A percentile compares a stretch with the other conserved stretches of the same genome.
Conservation (phyloP, 92 coral and sea anemone genomes). For the Heteractis magnifica region DNA sequence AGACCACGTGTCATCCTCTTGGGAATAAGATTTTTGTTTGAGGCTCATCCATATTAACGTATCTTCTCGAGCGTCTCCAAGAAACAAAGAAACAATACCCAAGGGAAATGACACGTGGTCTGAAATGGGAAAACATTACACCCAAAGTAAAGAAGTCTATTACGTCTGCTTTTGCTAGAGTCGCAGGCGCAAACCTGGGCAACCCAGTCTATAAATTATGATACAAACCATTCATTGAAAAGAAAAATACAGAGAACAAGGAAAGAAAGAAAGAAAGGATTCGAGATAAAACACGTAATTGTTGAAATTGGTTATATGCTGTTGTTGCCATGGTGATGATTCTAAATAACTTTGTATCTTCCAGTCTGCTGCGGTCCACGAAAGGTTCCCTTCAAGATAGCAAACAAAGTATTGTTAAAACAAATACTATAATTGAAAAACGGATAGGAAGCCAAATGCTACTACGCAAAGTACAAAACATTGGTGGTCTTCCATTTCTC, state of each 20-base stretch:
- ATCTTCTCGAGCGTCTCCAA: no score
- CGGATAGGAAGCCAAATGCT: background rate
- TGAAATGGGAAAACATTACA: no score
- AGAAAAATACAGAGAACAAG: background rate
- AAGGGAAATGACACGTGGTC: no score
- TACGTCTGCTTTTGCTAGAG: background rate
- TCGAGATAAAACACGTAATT: background rate
- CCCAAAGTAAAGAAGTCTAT: no score
- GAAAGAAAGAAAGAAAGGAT: background rate
- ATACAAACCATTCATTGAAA: background rate
- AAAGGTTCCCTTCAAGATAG: constrained; percentile 74
- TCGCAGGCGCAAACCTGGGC: background rate
- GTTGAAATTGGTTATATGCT: background rate
- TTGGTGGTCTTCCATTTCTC: no score
- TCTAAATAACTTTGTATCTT: constrained; percentile 81
- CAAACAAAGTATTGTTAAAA: background rate
- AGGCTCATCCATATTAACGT: no score
- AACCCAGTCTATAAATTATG: background rate
- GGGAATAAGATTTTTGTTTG: no score
- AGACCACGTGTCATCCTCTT: no score
- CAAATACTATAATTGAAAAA: background rate
- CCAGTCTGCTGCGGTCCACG: constrained; percentile 92
- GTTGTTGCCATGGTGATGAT: background rate
- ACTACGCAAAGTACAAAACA: no score
- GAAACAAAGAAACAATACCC: no score